Evolutionary conservation across 2,888 invertebrate species (phyloP), one percentile per base, ranked within the genome.

Genomic region (Synanthedon andrenaeformis): DNA sequence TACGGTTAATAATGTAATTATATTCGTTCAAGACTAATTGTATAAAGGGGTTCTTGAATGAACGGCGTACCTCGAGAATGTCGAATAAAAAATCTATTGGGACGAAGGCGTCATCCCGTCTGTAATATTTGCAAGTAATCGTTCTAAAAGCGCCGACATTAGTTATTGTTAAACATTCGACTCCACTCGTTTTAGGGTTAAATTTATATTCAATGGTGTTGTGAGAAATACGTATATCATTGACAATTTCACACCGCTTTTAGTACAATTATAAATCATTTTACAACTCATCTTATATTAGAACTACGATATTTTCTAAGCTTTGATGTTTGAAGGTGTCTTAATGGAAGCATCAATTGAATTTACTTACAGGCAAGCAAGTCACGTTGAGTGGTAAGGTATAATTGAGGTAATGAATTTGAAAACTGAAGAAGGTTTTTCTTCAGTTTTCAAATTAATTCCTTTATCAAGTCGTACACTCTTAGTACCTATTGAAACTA

Each of bases 1-100:
- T 80, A 81, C 69, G 59, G 69, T 73, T 80, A 82, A 83, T 83
- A 82, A 80, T 80, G 82, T 81, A 84, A 85, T 86, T 81, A 75
- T 60, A 56, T 56, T 58, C n/a, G 19, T 8, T 13, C 45, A 82
- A 76, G 85, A 85, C 85, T 78, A 83, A 85, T 85, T 82, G 70
- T 74, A 64, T 76, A n/a, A 78, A 69, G 75, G 70, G 68, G 65
- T 72, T 66, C 61, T 60, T 72, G 67, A 75, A 72, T 79, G 76
- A 72, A 75, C 67, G 65, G 66, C 65, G 62, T 69, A 49, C 13
- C 12, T 49, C 8, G 13, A 5, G 41, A 53, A 51, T 51, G 51
- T 41, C 35, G 56, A 45, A 45, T 45, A 45, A 45, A 12, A 14
- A 45, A 45, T n/a, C 10, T 35, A 35, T 35, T 6, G 8, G 10